phyloP scores from a whole-genome alignment of 1,140 invertebrate genomes.

The Lepidostoma basale region DNA sequence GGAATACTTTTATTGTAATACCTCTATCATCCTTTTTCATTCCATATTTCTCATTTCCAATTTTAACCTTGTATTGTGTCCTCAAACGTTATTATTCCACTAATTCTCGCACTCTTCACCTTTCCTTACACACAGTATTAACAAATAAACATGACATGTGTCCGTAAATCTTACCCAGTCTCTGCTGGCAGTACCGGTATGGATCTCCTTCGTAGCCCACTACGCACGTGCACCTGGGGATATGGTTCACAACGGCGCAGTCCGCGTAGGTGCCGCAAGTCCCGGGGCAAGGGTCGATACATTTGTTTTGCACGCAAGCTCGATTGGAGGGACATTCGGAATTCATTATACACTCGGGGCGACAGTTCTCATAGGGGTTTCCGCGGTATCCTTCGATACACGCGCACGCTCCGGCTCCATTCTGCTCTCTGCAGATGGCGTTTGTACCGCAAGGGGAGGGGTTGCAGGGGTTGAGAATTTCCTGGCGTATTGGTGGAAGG shows the following conservation, averaged over 20 bases:
- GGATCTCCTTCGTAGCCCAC: constrained; percentile 82
- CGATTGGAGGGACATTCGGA: constrained; percentile 68
- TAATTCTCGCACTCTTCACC: not conserved
- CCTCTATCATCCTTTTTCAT: constrained; percentile 51
- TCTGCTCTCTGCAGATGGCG: constrained; percentile 68
- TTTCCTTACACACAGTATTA: not conserved
- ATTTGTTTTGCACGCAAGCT: constrained; percentile 69
- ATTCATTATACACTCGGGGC: constrained; percentile 71
- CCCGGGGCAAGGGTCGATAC: constrained; percentile 70
- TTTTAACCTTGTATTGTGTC: not conserved
- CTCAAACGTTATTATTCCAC: not conserved
- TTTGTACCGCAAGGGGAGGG: constrained; percentile 66
- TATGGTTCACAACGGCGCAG: constrained; percentile 69
- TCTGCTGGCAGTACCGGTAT: constrained; percentile 60
- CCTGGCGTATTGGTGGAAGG: constrained; percentile 5
- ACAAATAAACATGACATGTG: not conserved
- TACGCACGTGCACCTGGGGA: constrained; percentile 67
- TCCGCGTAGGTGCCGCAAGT: constrained; percentile 70
- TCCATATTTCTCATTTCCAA: not conserved
- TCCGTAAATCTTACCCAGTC: constrained; percentile 39
- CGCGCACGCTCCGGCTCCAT: constrained; percentile 70
- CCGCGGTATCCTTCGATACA: constrained; percentile 65
- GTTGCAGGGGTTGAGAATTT: constrained; percentile 57
- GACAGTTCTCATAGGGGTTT: constrained; percentile 69
- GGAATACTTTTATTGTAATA: too few relatives aligned